phyloP scores from a whole-genome alignment of 1,140 invertebrate genomes.

The Zophobas atratus region DNA sequence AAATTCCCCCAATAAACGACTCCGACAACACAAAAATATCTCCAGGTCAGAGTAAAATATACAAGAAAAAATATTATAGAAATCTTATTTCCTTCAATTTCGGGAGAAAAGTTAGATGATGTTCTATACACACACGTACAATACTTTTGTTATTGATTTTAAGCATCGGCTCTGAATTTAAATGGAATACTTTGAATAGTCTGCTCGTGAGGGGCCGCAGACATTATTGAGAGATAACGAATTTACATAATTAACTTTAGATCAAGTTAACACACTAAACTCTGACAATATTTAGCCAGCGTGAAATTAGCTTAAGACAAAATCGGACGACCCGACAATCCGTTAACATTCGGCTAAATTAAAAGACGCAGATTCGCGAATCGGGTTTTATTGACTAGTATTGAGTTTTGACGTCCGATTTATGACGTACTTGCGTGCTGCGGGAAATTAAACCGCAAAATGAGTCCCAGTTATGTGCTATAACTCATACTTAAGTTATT shows the following conservation, averaged over 20 bases:
- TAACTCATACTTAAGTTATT: slow-evolving; percentile 22
- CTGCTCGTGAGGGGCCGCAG: slow-evolving; percentile 31
- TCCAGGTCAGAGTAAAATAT: slow-evolving; percentile 14
- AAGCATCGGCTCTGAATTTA: slow-evolving; percentile 40
- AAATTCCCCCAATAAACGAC: slow-evolving; percentile 22
- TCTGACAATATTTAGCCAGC: slow-evolving; percentile 40
- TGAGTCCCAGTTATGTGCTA: slow-evolving; percentile 12
- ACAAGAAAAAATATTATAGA: slow-evolving; percentile 19
- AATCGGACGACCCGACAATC: not conserved
- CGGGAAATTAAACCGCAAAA: slow-evolving; percentile 32
- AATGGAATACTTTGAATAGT: slow-evolving; percentile 40
- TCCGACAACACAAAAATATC: slow-evolving; percentile 12
- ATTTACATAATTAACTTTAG: slow-evolving; percentile 43
- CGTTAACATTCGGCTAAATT: not conserved
- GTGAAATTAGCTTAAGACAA: slow-evolving; percentile 35
- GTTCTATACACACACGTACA: slow-evolving; percentile 29
- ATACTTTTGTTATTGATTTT: slow-evolving; percentile 43
- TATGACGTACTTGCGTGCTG: slow-evolving; percentile 9
- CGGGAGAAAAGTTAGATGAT: slow-evolving; percentile 34
- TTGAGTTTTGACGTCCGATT: not conserved
- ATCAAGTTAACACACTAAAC: slow-evolving; percentile 40
- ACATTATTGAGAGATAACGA: slow-evolving; percentile 30
- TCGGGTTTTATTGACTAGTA: not conserved
- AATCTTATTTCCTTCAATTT: slow-evolving; percentile 41
- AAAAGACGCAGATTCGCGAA: not conserved